A percentile compares a stretch with the other conserved stretches of the same genome.
These are phyloP conservation scores for Acropora tenuis DNA, from an alignment of 64 coral and sea anemone genomes.

Conservation along the genomic window DNA sequence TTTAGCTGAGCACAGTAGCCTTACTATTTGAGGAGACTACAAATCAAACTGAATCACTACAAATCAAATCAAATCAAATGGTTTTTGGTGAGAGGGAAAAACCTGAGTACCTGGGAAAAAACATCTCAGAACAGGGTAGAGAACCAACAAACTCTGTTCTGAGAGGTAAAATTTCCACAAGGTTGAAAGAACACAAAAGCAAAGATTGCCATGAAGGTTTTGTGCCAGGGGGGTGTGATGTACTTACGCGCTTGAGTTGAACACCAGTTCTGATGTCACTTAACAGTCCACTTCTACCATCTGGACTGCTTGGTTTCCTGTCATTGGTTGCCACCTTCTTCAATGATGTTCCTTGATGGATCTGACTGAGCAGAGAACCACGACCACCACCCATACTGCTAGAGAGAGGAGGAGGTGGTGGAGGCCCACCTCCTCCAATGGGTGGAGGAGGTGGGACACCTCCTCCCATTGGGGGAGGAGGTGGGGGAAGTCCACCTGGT, in stretches of 20 bases:
- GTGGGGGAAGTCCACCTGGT: constrained; percentile 42
- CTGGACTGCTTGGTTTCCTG: constrained; percentile 33
- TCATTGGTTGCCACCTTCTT: constrained; percentile 80
- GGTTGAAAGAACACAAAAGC: no score
- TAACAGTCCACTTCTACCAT: constrained; percentile 69
- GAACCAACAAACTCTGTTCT: no score
- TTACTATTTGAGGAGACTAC: no score
- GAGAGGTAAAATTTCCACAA: no score
- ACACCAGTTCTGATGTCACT: constrained; percentile 89
- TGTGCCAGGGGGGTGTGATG: not conserved
- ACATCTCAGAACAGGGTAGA: no score
- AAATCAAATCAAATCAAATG: no score
- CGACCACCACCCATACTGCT: constrained; percentile 58
- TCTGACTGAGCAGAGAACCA: constrained; percentile 76
- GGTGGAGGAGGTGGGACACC: constrained; percentile 65
- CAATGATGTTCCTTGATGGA: constrained; percentile 71
- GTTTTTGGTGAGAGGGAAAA: no score
- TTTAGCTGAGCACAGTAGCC: no score
- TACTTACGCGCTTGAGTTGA: constrained; percentile 76
- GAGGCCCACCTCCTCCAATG: constrained; percentile 36
- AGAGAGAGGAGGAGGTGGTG: constrained; percentile 72
- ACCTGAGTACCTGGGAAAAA: no score
- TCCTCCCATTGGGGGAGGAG: constrained; percentile 51
- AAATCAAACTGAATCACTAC: no score
- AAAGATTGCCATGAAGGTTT: no score